phyloP scores from a whole-genome alignment of 1,140 invertebrate genomes.

The Pentalonia nigronervosa region DNA sequence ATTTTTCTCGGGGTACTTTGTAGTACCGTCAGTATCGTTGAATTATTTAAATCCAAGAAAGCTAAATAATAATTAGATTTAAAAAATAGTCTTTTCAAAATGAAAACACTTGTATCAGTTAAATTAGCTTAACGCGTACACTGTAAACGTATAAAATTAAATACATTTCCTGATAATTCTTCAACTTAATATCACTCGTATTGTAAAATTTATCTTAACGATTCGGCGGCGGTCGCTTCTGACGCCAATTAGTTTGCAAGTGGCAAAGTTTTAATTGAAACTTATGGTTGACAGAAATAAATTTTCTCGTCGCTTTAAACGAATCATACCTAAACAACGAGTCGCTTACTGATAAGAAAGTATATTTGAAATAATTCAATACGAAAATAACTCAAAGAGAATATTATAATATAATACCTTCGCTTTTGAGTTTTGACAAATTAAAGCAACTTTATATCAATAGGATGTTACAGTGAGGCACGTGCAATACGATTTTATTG shows the following conservation, averaged over 20 bases:
- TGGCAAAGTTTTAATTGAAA: conserved; percentile 40
- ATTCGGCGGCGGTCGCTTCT: neutral
- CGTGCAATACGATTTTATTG: neutral
- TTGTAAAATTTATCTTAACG: neutral
- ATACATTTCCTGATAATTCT: neutral
- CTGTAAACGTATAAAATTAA: neutral
- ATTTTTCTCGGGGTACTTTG: neutral
- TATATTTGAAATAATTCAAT: neutral
- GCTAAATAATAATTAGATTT: too few relatives aligned
- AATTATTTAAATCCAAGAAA: too few relatives aligned
- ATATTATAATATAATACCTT: neutral
- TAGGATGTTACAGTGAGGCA: neutral
- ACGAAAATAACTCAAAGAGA: neutral
- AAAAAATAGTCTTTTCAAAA: neutral
- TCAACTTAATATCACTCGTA: neutral
- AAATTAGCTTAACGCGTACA: neutral
- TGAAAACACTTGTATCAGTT: neutral
- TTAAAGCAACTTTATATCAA: neutral
- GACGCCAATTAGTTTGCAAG: neutral
- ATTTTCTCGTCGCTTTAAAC: neutral
- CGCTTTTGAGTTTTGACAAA: neutral
- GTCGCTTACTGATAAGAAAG: neutral
- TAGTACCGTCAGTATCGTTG: too few relatives aligned
- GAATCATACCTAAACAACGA: neutral
- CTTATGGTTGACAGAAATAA: neutral